Conservation (phyloP, 2,797 vertebrate genomes). For the Erithacus rubecula region DNA sequence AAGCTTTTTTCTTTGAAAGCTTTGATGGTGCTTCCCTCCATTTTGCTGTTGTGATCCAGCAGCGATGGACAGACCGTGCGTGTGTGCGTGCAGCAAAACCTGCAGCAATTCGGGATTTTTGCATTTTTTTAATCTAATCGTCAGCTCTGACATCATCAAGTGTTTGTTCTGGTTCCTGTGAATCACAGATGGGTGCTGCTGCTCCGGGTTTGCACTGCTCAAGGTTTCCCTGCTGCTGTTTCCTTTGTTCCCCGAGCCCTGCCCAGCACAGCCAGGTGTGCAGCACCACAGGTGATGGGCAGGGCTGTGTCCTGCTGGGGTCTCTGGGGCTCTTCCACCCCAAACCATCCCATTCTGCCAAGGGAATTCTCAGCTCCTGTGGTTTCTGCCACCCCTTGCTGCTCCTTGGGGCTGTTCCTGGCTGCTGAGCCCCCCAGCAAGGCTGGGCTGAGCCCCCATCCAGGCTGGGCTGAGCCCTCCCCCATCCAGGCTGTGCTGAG, state of each 20-base stretch:
- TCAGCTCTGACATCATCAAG: not conserved
- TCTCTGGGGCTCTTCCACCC: not conserved
- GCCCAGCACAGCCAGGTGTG: not conserved
- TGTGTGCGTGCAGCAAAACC: not conserved
- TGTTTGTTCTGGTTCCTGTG: not conserved
- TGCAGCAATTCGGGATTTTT: not conserved
- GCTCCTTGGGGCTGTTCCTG: not conserved
- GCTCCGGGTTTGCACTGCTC: not conserved
- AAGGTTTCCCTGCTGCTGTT: not conserved
- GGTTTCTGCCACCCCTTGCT: not conserved
- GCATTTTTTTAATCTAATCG: not conserved
- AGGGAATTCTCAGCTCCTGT: not conserved
- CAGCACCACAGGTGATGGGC: not conserved
- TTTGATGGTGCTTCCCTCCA: not conserved
- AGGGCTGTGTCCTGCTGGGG: rapidly evolving
- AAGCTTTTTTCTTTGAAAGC: not conserved
- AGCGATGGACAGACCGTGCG: not conserved
- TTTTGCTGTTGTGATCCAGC: not conserved
- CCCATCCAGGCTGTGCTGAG: rapidly evolving
- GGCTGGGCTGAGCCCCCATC: rapidly evolving
- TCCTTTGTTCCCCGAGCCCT: not conserved
- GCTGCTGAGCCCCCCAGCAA: rapidly evolving
- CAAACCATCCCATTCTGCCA: rapidly evolving
- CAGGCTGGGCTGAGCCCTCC: too few species aligned
- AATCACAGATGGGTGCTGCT: not conserved